Conservation (phyloP, 2,797 vertebrate species). For the Eupleurogrammus muticus region DNA sequence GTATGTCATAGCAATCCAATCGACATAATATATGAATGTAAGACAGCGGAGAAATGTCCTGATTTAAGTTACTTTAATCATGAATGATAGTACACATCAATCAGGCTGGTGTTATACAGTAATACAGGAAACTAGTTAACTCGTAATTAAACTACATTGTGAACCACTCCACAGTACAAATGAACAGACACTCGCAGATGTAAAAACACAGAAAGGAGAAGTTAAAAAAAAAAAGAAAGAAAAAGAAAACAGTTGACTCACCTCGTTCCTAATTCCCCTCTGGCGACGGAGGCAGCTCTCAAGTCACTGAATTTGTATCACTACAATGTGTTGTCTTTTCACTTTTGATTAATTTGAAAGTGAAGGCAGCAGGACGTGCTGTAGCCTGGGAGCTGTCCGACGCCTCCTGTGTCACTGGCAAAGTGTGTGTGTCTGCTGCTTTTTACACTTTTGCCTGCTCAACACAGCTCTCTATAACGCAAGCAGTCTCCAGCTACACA, state of each 20-base stretch:
- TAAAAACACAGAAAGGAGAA: slow-evolving; percentile 38
- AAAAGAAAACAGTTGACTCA: slow-evolving; percentile 62
- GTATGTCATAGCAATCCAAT: no score
- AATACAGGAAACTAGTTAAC: no score
- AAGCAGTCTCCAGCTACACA: slow-evolving; percentile 19
- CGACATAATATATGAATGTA: no score
- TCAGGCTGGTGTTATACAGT: no score
- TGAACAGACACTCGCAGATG: slow-evolving; percentile 34
- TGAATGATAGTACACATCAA: no score
- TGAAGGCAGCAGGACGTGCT: slow-evolving; percentile 29
- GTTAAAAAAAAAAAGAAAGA: no score
- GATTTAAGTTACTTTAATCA: no score
- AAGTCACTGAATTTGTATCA: slow-evolving; percentile 47
- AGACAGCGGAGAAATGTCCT: no score
- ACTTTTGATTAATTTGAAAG: slow-evolving; percentile 60
- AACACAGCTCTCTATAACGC: slow-evolving; percentile 12
- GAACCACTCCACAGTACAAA: slow-evolving; percentile 4
- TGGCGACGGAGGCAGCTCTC: slow-evolving; percentile 48
- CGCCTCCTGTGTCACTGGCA: slow-evolving; percentile 50
- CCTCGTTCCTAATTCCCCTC: slow-evolving; percentile 60
- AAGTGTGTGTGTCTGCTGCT: slow-evolving; percentile 34
- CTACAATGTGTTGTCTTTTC: slow-evolving; percentile 58
- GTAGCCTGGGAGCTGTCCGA: slow-evolving; percentile 43
- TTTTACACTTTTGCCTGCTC: slow-evolving; percentile 42
- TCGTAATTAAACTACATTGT: no score